These are phyloP conservation scores for Poecilia picta DNA, from an alignment of 2,797 vertebrate genomes.

Conservation along the genomic window DNA sequence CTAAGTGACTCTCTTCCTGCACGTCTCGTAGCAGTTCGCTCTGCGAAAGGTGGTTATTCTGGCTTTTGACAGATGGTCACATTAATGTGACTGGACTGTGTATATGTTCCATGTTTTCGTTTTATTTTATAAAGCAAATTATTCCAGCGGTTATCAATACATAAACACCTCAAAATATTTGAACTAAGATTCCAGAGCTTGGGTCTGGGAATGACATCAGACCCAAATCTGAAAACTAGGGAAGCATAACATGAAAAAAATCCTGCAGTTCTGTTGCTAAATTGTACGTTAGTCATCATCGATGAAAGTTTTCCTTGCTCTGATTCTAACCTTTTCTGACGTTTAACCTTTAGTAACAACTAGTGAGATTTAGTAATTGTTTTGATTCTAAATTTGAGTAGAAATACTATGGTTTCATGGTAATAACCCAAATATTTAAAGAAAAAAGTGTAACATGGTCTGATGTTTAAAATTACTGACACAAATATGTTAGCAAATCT, in stretches of 20 bases:
- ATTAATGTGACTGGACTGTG: too few relatives aligned
- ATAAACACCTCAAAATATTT: not conserved
- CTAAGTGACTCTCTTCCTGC: too few relatives aligned
- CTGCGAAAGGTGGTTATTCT: too few relatives aligned
- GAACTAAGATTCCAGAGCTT: not conserved
- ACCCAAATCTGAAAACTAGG: not conserved
- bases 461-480: not conserved
- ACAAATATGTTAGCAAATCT: not conserved
- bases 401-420: not conserved
- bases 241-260: not conserved
- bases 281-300: not conserved
- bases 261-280: not conserved
- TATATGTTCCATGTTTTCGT: not conserved
- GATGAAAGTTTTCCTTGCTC: not conserved
- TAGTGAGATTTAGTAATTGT: not conserved
- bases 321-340: not conserved
- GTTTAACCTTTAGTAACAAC: not conserved
- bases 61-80: too few relatives aligned
- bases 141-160: not conserved
- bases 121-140: not conserved
- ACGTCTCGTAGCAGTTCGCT: too few relatives aligned
- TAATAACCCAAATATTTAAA: not conserved
- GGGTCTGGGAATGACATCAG: not conserved
- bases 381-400: not conserved
- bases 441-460: not conserved